phyloP scores from a whole-genome alignment of 2,888 invertebrate genomes.

The Spialia ferax region DNA sequence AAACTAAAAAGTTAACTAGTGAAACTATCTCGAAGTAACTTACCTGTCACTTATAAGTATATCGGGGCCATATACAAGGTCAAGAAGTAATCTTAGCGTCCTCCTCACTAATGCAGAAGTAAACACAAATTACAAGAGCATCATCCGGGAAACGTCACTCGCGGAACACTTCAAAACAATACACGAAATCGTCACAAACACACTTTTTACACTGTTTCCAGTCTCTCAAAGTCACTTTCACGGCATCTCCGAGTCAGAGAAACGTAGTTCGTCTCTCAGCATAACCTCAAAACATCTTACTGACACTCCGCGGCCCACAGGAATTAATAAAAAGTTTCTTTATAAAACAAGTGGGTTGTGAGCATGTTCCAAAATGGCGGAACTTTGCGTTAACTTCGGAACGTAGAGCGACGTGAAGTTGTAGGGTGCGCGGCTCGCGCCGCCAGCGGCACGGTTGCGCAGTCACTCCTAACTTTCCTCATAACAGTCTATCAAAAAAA shows the following conservation, averaged over 20 bases:
- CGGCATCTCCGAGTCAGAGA: conserved; percentile 67
- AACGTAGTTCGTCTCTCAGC: conserved; percentile 74
- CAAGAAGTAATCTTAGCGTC: conserved; percentile 68
- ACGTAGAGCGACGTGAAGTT: conserved; percentile 86
- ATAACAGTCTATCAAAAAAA: conserved; percentile 64
- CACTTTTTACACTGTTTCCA: conserved; percentile 56
- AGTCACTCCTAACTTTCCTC: conserved; percentile 80
- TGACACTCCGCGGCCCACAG: conserved; percentile 86
- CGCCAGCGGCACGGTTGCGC: conserved; percentile 70
- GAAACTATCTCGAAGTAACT: conserved; percentile 72
- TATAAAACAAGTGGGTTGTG: conserved; percentile 88
- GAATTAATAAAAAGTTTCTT: conserved; percentile 88
- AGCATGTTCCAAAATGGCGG: conserved; percentile 88
- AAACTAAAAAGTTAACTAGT: conserved; percentile 60
- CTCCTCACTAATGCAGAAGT: conserved; percentile 73
- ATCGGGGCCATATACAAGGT: conserved; percentile 66
- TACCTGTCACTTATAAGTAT: conserved; percentile 62
- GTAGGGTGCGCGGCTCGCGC: conserved; percentile 80
- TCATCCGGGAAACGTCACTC: conserved; percentile 74
- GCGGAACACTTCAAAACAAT: conserved; percentile 83
- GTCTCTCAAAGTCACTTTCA: conserved; percentile 62
- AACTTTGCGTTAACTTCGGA: conserved; percentile 87
- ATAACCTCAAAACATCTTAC: conserved; percentile 87
- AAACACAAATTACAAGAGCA: conserved; percentile 83
- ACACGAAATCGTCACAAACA: conserved; percentile 73